Evolutionary conservation across 2,888 invertebrate genomes (phyloP).

Genomic region (Dendrolimus pini): DNA sequence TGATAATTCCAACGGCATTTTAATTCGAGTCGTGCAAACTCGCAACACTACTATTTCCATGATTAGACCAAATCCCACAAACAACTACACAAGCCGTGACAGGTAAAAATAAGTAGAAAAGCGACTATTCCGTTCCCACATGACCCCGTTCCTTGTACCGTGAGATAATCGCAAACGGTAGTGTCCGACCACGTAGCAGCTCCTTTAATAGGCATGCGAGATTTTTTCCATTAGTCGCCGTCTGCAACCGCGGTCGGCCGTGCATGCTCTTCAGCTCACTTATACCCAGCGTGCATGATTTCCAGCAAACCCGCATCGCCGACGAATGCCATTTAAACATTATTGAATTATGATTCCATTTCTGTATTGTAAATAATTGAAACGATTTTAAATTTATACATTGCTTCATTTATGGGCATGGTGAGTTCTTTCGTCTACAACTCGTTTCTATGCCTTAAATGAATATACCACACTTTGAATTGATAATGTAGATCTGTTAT

Average conservation of each 20-base stretch:
- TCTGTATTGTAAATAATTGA: slow-evolving; percentile 1
- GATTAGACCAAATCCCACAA: no score
- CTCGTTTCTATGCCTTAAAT: not conserved
- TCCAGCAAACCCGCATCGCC: not conserved
- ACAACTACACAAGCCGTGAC: no score
- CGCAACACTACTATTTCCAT: no score
- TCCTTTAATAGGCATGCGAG: slow-evolving; percentile 60
- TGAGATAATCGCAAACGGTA: slow-evolving; percentile 70
- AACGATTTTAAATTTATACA: slow-evolving; percentile 2
- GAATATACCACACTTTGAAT: no score
- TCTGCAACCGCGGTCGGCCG: slow-evolving; percentile 17
- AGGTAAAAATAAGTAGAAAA: slow-evolving; percentile 10
- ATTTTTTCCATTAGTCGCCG: slow-evolving; percentile 44
- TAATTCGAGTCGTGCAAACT: no score
- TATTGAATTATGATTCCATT: slow-evolving; percentile 1
- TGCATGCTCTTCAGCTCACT: not conserved
- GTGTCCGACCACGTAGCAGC: slow-evolving; percentile 61
- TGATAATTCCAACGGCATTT: no score
- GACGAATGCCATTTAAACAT: not conserved
- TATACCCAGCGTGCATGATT: not conserved
- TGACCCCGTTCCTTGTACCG: slow-evolving; percentile 62
- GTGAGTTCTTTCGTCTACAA: not conserved
- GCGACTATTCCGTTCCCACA: slow-evolving; percentile 57
- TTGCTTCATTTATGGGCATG: not conserved
- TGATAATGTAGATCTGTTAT: no score